Evolutionary conservation across 1,140 invertebrate genomes (phyloP), one percentile per base, ranked within the genome.

Genomic region (Drosophila lini): DNA sequence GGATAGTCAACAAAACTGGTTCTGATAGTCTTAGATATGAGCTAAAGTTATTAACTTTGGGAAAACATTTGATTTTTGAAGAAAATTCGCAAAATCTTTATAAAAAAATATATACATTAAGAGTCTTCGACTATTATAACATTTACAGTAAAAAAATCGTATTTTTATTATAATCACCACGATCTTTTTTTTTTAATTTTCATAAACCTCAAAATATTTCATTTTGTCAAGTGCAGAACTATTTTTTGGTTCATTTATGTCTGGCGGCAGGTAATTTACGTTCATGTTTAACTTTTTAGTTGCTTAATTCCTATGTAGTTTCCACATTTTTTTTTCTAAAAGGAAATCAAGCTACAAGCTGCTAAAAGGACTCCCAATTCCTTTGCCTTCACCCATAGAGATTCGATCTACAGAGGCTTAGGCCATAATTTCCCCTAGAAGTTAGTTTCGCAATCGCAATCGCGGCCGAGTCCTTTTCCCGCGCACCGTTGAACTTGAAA

Each of bases 401-500:
- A 22, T 38, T 38, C 59, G 59, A 61, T 64, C 56, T 36, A 9
- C 8, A 4, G 32, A 40, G 64, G n/a, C 64, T 57, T 47, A 40
- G 31, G 41, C 41, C 45, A 68, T 34, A 45, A 34, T 41, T 69
- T 70, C 41, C n/a, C n/a, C 42, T 8, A 5, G 52, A 58, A 71
- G 32, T 36, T 38, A 40, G 52, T 53, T 38, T 55, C 25, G 52
- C 19, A 25, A 25, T 31, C 10, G 38, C 65, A 31, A 44, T 36
- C 34, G 57, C 57, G 47, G 10, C 9, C 13, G 38, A 8, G 38
- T 68, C 45, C 47, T 16, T 11, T 44, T 13, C 65, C 69, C 81
- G 58, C 62, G 65, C 52, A 55, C 78, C 48, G 63, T 44, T 89
- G 84, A 88, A 88, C 84, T 88, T 88, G 84, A 89, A 88, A 88